Evolutionary conservation across 2,113 vertebrate genomes (phyloP).

Genomic region (Sinocyclocheilus rhinocerous): DNA sequence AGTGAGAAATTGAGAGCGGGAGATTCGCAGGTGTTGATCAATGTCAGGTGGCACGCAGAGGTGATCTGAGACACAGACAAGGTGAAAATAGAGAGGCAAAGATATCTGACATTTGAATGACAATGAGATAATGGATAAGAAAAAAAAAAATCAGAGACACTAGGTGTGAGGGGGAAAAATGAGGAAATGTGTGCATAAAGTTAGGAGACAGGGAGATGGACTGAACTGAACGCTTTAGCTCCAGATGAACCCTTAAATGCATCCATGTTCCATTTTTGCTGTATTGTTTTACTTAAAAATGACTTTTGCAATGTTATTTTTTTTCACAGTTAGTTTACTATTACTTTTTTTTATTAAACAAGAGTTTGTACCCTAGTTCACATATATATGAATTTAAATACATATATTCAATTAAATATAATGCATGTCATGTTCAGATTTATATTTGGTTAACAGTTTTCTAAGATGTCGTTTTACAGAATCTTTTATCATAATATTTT

Average conservation of each 20-base stretch:
- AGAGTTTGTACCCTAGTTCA: neutral
- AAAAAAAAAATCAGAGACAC: neutral
- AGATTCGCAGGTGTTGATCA: constrained; percentile 31
- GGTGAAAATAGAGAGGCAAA: constrained; percentile 38
- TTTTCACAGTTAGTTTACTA: neutral
- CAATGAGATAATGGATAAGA: constrained; percentile 15
- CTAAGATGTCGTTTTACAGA: neutral
- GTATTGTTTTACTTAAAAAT: neutral
- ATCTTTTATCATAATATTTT: neutral
- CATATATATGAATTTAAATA: neutral
- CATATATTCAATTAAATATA: neutral
- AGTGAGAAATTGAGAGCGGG: neutral
- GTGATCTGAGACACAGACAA: neutral
- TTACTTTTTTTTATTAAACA: neutral
- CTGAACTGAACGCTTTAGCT: neutral
- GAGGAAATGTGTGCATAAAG: neutral
- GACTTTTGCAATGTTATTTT: neutral
- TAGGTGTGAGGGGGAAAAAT: neutral
- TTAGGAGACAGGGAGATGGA: neutral
- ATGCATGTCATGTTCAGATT: neutral
- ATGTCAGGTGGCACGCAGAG: neutral
- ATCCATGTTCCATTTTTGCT: neutral
- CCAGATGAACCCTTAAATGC: neutral
- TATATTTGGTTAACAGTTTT: neutral
- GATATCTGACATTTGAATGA: constrained; percentile 4